Evolutionary conservation across 2,797 vertebrate species (phyloP).

Genomic region (Acrossocheilus wenchowensis): DNA sequence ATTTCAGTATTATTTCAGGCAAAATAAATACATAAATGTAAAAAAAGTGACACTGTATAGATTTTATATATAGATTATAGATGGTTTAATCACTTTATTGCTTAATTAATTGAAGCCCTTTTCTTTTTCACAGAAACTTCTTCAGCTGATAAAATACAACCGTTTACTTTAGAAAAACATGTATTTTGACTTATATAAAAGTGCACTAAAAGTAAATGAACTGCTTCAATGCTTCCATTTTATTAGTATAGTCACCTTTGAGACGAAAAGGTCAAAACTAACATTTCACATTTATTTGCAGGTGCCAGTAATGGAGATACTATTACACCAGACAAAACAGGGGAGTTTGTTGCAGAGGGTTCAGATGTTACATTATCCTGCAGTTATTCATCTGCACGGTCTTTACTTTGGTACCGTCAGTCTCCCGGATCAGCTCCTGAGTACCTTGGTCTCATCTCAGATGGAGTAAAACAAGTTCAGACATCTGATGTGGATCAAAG

Average conservation of each 20-base stretch:
- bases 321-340: no score
- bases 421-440: slow-evolving; percentile 1
- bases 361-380: not conserved
- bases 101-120: not conserved
- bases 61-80: not conserved
- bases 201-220: not conserved
- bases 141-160: not conserved
- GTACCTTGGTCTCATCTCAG: not conserved
- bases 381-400: no score
- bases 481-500: not conserved
- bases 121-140: not conserved
- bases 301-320: slow-evolving; percentile 13
- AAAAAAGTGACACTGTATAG: no score
- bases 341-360: not conserved
- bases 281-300: not conserved
- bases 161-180: not conserved
- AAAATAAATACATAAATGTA: not conserved
- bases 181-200: not conserved
- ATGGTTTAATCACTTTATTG: not conserved
- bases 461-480: not conserved
- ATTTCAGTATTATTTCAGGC: not conserved
- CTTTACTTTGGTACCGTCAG: slow-evolving; percentile 19
- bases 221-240: not conserved
- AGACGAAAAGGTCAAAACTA: not conserved
- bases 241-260: not conserved